A percentile compares a stretch with the other conserved stretches of the same genome.
phyloP scores from a whole-genome alignment of 2,888 invertebrate species.

The Paralinhomoeus sp. region DNA sequence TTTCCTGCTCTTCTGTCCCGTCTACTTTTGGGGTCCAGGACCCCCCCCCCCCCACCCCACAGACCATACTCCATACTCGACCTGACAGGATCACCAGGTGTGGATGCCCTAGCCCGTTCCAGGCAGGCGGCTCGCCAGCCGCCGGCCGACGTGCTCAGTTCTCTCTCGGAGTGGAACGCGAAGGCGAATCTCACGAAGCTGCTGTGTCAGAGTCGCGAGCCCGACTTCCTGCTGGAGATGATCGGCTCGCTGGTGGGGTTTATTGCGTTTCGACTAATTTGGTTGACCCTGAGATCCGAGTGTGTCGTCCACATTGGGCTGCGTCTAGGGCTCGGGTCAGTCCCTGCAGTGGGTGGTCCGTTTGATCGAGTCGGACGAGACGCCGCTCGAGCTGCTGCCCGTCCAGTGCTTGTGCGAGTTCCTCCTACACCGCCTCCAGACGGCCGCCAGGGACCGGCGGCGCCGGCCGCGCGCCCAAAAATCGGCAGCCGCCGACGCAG shows the following conservation, averaged over 20 bases:
- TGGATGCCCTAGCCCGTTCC: background rate
- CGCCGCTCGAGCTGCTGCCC: constrained; percentile 63
- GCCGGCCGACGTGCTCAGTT: constrained; percentile 49
- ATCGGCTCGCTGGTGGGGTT: constrained; percentile 50
- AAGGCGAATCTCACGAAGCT: constrained; percentile 61
- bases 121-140: constrained; percentile 57
- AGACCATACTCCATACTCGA: too few species aligned
- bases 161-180: constrained; percentile 50
- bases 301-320: background rate
- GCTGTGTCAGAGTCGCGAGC: constrained; percentile 62
- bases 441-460: constrained; percentile 5
- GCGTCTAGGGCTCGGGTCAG: constrained; percentile 40
- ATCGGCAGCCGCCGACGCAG: background rate
- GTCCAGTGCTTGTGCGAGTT: constrained; percentile 96
- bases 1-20: too few species aligned
- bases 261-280: background rate
- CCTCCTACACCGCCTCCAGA: constrained; percentile 42
- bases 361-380: constrained; percentile 68
- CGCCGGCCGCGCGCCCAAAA: background rate
- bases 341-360: constrained; percentile 94
- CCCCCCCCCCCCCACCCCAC: too few species aligned
- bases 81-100: background rate
- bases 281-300: background rate
- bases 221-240: constrained; percentile 71
- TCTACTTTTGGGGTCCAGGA: too few species aligned